Percentiles rank a stretch among this genome's conserved stretches.
Conservation (phyloP, 2,797 vertebrate genomes). For the Cygnus olor region DNA sequence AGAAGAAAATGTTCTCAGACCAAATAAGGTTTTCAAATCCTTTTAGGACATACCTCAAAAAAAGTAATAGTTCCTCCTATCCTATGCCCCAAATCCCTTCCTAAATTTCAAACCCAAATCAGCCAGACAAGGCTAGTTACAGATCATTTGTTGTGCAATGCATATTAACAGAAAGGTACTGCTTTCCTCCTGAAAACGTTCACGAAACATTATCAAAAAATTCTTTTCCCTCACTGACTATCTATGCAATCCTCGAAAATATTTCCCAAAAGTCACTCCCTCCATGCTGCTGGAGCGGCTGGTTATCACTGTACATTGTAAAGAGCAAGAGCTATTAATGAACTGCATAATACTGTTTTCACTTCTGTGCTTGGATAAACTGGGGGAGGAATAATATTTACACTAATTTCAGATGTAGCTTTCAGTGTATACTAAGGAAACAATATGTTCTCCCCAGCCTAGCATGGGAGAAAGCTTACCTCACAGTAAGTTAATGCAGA, state of each 20-base stretch:
- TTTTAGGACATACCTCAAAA: neutral
- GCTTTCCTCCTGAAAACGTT: neutral
- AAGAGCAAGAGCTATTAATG: neutral
- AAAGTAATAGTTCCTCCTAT: neutral
- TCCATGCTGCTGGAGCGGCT: neutral
- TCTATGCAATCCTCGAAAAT: neutral
- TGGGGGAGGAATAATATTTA: neutral
- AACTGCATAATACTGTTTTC: neutral
- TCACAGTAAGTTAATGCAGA: neutral
- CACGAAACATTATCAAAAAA: neutral
- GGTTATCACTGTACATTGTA: neutral
- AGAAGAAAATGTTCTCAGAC: neutral
- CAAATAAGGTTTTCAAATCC: neutral
- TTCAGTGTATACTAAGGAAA: fast-evolving
- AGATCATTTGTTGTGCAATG: neutral
- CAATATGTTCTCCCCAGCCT: neutral
- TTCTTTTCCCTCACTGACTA: neutral
- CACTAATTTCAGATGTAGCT: neutral
- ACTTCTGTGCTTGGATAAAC: neutral
- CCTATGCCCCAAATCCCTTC: neutral
- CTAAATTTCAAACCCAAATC: neutral
- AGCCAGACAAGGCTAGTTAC: neutral
- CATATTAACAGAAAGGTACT: neutral
- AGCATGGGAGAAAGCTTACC: neutral
- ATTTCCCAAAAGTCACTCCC: neutral